These are phyloP conservation scores for Ceratoteleas bidentatus DNA, from an alignment of 1,140 invertebrate species.

Conservation along the genomic window DNA sequence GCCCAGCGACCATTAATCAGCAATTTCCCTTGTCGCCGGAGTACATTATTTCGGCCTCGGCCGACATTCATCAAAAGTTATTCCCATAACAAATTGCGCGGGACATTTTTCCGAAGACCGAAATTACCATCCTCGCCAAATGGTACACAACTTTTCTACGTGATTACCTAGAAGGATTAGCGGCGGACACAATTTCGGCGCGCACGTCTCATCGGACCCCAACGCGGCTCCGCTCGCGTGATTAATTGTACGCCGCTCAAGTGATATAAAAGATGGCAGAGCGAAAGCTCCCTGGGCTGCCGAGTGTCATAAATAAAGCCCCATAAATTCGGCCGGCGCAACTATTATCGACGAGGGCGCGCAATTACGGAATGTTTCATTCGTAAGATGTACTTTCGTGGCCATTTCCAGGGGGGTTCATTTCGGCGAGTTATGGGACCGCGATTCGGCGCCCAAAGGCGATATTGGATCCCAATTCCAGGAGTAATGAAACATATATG, in stretches of 20 bases:
- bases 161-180: constrained; percentile 59
- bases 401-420: constrained; percentile 31
- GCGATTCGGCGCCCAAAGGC: too few relatives aligned
- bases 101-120: constrained; percentile 19
- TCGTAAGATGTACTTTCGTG: constrained; percentile 55
- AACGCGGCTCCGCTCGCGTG: constrained; percentile 42
- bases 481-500: too few relatives aligned
- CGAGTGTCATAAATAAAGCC: constrained; percentile 51
- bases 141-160: constrained; percentile 54
- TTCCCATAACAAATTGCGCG: constrained; percentile 14
- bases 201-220: constrained; percentile 50
- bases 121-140: constrained; percentile 47
- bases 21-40: too few relatives aligned
- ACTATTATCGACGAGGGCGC: constrained; percentile 52
- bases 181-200: constrained; percentile 39
- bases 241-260: constrained; percentile 60
- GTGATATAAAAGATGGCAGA: constrained; percentile 63
- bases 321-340: constrained; percentile 52
- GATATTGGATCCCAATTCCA: constrained; percentile 53
- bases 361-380: constrained; percentile 62
- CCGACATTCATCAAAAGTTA: constrained; percentile 32
- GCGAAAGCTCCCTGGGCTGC: constrained; percentile 6
- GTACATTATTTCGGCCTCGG: too few relatives aligned
- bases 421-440: constrained; percentile 36
- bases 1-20: too few relatives aligned